Conservation (phyloP, 2,888 invertebrate species). For the Mayetiola destructor region DNA sequence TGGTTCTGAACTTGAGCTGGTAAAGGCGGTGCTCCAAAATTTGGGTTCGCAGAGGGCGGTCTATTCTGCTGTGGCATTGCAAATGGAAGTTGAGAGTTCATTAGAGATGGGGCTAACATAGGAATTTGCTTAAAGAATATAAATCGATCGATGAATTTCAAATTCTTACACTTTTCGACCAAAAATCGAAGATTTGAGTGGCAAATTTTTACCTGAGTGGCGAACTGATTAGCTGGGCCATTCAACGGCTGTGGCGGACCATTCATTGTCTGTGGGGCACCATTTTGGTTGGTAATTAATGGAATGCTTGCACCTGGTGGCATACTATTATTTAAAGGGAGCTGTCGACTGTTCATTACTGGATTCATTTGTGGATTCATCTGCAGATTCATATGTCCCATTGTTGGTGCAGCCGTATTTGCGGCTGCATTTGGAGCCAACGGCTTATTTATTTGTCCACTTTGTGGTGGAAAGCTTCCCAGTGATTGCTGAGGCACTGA, state of each 20-base stretch:
- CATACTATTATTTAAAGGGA: neutral
- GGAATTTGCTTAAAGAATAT: neutral
- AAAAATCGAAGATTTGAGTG: too few species aligned
- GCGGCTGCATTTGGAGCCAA: neutral
- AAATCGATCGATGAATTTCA: neutral
- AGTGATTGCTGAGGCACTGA: conserved; percentile 13
- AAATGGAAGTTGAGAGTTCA: neutral
- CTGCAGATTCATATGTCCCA: too few species aligned
- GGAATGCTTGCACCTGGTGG: neutral
- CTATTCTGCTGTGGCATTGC: neutral
- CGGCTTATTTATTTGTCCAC: neutral
- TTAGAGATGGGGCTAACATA: neutral
- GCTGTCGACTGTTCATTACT: neutral
- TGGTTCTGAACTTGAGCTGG: neutral
- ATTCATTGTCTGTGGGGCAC: neutral
- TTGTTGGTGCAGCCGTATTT: neutral
- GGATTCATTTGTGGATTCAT: neutral
- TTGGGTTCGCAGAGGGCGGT: neutral
- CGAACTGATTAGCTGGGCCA: neutral
- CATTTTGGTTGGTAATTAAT: neutral
- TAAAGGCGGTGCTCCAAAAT: neutral
- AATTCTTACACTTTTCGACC: too few species aligned
- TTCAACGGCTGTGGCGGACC: neutral
- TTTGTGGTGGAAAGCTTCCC: neutral
- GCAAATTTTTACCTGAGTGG: neutral